Percentiles rank a stretch among this genome's conserved stretches.
Conservation (phyloP, 2,888 invertebrate species). For the Ferdinandea cuprea region DNA sequence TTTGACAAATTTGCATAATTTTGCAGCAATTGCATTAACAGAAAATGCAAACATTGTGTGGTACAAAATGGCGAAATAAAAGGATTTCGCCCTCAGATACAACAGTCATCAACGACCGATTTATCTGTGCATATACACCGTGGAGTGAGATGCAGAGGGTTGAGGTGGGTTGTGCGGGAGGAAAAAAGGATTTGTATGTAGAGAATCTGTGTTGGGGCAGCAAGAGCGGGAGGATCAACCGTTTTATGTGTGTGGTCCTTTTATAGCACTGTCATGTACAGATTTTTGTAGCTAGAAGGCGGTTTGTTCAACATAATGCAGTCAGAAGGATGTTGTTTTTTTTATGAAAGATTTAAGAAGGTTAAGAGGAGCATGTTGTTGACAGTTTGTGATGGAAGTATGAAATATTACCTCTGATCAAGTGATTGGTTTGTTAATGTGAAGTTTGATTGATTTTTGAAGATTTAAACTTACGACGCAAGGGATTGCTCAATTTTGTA, state of each 20-base stretch:
- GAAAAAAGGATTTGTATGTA: constrained; percentile 3
- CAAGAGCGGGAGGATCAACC: neutral
- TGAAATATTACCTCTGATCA: constrained; percentile 35
- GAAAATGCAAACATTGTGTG: constrained; percentile 74
- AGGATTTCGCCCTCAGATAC: constrained; percentile 67
- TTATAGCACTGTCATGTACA: constrained; percentile 38
- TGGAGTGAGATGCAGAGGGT: neutral
- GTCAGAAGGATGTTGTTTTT: constrained; percentile 6
- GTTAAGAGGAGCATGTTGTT: constrained; percentile 27
- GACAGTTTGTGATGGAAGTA: constrained; percentile 59
- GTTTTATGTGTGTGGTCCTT: constrained; percentile 23
- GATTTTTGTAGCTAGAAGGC: constrained; percentile 45
- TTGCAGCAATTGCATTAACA: constrained; percentile 75
- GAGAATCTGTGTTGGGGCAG: neutral
- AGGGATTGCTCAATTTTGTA: too few relatives aligned
- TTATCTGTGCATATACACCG: constrained; percentile 53
- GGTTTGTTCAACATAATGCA: constrained; percentile 44
- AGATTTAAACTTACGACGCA: too few relatives aligned
- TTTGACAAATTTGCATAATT: constrained; percentile 73
- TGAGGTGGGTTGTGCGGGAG: neutral
- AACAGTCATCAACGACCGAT: constrained; percentile 69
- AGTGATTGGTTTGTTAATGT: constrained; percentile 32
- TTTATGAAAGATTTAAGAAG: constrained; percentile 9
- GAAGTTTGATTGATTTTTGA: constrained; percentile 42
- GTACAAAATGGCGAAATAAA: constrained; percentile 71